phyloP scores from a whole-genome alignment of 2,888 invertebrate species.

The Microctonus brassicae region DNA sequence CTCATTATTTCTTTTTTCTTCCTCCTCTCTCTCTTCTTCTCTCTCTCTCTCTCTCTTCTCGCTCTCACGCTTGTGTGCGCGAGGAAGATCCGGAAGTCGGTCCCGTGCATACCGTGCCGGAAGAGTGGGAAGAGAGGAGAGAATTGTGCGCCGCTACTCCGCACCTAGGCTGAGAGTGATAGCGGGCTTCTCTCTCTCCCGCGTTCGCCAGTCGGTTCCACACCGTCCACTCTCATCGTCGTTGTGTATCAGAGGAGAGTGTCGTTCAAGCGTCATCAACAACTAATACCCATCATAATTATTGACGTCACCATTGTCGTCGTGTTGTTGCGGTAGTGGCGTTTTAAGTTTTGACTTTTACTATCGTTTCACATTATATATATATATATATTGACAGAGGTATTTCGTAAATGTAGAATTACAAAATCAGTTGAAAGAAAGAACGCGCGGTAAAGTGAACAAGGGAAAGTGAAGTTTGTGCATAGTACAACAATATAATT shows the following conservation, averaged over 20 bases:
- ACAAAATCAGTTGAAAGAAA: conserved; percentile 55
- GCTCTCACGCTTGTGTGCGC: conserved; percentile 21
- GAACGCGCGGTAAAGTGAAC: conserved; percentile 36
- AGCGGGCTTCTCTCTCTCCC: conserved; percentile 38
- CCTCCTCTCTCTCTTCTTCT: not conserved
- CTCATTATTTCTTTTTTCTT: conserved; percentile 16
- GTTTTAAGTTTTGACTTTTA: conserved; percentile 41
- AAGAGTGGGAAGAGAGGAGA: conserved; percentile 46
- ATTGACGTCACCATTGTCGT: not conserved
- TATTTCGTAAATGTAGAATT: conserved; percentile 64
- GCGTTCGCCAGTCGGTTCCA: conserved; percentile 49
- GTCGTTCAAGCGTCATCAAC: conserved; percentile 18
- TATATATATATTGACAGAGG: conserved; percentile 12
- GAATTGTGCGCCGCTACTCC: conserved; percentile 25
- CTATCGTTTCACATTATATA: conserved; percentile 25
- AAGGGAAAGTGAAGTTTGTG: conserved; percentile 49
- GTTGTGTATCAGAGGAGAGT: not conserved
- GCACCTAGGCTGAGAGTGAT: conserved; percentile 19
- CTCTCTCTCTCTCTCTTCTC: conserved; percentile 12
- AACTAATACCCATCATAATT: conserved; percentile 25
- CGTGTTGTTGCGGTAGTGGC: not conserved
- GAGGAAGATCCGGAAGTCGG: conserved; percentile 47
- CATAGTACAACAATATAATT: conserved; percentile 13
- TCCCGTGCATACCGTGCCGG: conserved; percentile 43
- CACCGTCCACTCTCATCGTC: conserved; percentile 45